Conservation (phyloP, 2,888 invertebrate genomes). For the Pyrgus malvae region DNA sequence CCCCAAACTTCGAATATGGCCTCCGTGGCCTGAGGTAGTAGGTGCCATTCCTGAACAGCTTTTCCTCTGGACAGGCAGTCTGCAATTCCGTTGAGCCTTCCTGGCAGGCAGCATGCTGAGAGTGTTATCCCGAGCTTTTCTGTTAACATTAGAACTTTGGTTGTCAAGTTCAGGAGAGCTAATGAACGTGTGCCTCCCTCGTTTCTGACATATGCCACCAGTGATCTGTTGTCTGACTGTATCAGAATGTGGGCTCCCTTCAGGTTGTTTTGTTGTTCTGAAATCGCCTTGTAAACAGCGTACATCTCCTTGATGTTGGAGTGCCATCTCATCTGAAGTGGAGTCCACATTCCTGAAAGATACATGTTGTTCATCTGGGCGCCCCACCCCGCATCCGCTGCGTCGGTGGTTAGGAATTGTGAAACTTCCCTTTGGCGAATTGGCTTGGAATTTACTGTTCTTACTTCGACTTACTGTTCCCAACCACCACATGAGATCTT, state of each 20-base stretch:
- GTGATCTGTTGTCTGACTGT: background rate
- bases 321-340: background rate
- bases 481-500: background rate
- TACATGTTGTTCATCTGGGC: background rate
- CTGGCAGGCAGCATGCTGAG: background rate
- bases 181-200: background rate
- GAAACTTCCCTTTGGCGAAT: background rate
- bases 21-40: background rate
- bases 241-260: background rate
- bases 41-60: background rate
- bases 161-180: background rate
- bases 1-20: no score
- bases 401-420: background rate
- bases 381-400: background rate
- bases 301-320: background rate
- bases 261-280: background rate
- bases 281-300: background rate
- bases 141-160: background rate
- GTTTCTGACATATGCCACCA: background rate
- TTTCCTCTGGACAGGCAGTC: background rate
- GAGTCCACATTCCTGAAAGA: background rate
- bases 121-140: background rate
- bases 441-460: background rate
- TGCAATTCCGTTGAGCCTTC: background rate
- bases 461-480: background rate